These are phyloP conservation scores for Tenthredo livida DNA, from an alignment of 2,888 invertebrate species.

Conservation along the genomic window DNA sequence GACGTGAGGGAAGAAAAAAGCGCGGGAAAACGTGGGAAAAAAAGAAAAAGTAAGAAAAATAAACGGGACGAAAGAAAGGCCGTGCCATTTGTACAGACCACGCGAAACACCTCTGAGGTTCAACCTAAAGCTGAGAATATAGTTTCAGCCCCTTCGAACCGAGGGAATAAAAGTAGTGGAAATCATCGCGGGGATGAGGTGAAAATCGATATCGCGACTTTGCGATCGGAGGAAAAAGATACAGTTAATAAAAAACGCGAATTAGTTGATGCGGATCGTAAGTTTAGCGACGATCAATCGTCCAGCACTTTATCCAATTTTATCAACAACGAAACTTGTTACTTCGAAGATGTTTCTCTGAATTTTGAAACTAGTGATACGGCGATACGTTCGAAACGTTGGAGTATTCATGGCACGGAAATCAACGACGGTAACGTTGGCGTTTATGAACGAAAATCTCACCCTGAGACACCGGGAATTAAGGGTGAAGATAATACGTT, in stretches of 20 bases:
- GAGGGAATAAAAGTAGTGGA: background rate
- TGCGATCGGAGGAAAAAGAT: background rate
- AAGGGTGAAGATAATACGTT: background rate
- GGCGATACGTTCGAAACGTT: conserved; percentile 1
- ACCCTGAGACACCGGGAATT: background rate
- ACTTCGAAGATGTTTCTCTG: background rate
- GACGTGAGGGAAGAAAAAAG: conserved; percentile 34
- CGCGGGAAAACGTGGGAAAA: conserved; percentile 49
- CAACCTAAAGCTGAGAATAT: background rate
- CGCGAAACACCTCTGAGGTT: background rate
- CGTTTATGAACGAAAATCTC: background rate
- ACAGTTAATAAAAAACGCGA: background rate
- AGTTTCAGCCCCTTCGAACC: background rate
- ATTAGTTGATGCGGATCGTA: conserved; percentile 7
- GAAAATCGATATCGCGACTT: background rate
- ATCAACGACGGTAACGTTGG: background rate
- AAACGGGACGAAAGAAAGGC: background rate
- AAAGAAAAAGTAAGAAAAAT: conserved; percentile 5
- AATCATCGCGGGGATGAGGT: background rate
- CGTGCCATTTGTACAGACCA: background rate
- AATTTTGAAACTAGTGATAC: background rate
- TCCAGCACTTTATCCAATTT: conserved; percentile 5
- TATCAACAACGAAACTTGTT: background rate
- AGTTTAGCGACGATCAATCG: conserved; percentile 6
- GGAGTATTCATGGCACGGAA: conserved; percentile 44